phyloP scores from a whole-genome alignment of 2,113 vertebrate species.

The Neogobius melanostomus region DNA sequence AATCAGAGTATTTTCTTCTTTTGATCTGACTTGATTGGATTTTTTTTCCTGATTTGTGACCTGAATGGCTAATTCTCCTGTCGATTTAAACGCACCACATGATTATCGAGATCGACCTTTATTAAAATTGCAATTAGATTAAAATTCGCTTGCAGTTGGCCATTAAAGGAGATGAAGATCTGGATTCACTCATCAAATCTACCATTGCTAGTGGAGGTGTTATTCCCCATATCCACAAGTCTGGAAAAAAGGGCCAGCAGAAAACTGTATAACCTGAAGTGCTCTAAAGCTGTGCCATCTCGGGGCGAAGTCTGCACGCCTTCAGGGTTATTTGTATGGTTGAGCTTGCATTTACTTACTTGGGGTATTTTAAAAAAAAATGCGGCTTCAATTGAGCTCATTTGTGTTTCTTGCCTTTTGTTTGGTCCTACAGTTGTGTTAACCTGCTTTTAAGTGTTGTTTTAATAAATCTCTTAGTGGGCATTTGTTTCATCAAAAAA shows the following conservation, averaged over 20 bases:
- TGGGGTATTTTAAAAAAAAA: constrained; percentile 69
- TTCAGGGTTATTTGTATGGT: constrained; percentile 60
- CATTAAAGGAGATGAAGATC: constrained; percentile 94
- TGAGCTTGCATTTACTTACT: constrained; percentile 74
- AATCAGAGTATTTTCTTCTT: too few species aligned
- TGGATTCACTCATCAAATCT: constrained; percentile 97
- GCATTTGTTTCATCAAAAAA: constrained; percentile 35
- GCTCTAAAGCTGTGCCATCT: constrained; percentile 53
- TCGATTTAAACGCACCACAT: too few species aligned
- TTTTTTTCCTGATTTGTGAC: too few species aligned
- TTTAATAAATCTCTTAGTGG: constrained; percentile 71
- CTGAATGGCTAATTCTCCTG: too few species aligned
- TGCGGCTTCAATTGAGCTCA: constrained; percentile 82
- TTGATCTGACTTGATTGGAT: too few species aligned
- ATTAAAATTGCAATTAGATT: too few species aligned
- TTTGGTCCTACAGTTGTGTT: constrained; percentile 61
- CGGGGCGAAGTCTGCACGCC: constrained; percentile 61
- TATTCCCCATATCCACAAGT: constrained; percentile 98
- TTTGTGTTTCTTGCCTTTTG: constrained; percentile 24
- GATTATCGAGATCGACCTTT: too few species aligned
- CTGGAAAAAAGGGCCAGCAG: constrained; percentile 99
- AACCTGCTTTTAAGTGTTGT: constrained; percentile 58
- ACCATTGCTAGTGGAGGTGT: constrained; percentile 98
- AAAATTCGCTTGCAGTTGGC: constrained; percentile 89
- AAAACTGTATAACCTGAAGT: constrained; percentile 89